Evolutionary conservation across 1,140 invertebrate species (phyloP).

Genomic region (Eulimnadia texana): DNA sequence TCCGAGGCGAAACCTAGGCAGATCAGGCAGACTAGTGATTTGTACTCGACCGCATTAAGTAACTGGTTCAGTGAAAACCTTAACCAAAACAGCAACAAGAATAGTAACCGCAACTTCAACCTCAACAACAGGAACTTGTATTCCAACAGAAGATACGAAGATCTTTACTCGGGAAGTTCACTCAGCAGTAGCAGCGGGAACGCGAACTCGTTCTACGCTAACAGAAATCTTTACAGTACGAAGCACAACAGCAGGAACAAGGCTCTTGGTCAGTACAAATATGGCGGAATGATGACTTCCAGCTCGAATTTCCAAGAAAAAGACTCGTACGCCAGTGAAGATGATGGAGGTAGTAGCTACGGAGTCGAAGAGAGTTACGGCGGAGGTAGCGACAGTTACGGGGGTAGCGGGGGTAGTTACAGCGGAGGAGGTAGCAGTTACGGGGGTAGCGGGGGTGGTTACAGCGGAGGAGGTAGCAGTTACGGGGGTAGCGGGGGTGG

Average conservation of each 20-base stretch:
- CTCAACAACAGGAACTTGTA: too few relatives aligned
- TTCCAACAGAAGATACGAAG: too few relatives aligned
- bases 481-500: neutral
- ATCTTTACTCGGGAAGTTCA: too few relatives aligned
- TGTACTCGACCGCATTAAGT: too few relatives aligned
- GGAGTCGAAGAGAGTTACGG: neutral
- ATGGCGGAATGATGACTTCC: neutral
- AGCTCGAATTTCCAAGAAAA: neutral
- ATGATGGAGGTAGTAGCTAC: neutral
- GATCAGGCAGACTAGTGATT: neutral
- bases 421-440: neutral
- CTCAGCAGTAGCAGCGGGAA: too few relatives aligned
- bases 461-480: slow-evolving; percentile 3
- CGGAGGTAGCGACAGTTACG: slow-evolving; percentile 8
- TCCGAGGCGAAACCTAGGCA: neutral
- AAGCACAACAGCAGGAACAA: neutral
- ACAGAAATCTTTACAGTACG: neutral
- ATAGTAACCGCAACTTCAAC: neutral
- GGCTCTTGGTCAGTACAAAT: neutral
- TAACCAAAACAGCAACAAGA: neutral
- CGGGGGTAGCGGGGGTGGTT: neutral
- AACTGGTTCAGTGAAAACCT: neutral
- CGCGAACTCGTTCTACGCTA: neutral
- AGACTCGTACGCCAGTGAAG: neutral
- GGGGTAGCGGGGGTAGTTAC: neutral